Conservation (phyloP, 2,113 vertebrate genomes). For the Connochaetes taurinus region DNA sequence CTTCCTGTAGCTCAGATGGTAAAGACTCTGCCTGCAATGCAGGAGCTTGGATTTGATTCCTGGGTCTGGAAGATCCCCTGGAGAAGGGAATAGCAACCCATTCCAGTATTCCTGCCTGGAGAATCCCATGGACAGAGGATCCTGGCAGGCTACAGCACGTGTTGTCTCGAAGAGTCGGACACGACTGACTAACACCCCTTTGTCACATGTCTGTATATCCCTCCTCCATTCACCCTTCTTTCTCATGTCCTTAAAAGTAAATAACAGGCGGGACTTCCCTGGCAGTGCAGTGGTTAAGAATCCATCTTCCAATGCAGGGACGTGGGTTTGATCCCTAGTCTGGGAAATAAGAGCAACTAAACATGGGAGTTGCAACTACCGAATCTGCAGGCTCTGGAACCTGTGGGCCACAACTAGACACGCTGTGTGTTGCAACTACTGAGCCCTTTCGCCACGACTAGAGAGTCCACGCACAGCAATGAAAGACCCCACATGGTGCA, state of each 20-base stretch:
- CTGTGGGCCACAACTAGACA: neutral
- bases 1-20: neutral
- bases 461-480: neutral
- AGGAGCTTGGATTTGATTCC: neutral
- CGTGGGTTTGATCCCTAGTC: neutral
- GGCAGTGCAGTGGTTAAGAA: neutral
- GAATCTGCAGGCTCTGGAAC: neutral
- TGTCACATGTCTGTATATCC: neutral
- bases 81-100: neutral
- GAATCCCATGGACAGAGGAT: neutral
- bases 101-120: neutral
- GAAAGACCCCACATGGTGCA: neutral
- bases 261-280: neutral
- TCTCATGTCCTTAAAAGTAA: neutral
- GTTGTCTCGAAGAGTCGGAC: neutral
- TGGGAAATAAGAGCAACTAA: neutral
- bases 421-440: neutral
- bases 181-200: neutral
- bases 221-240: neutral
- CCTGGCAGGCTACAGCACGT: neutral
- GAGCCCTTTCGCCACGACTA: neutral
- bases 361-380: neutral
- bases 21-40: neutral
- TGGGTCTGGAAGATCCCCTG: neutral
- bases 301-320: neutral